Evolutionary conservation across 2,888 invertebrate genomes (phyloP).

Genomic region (Eugnorisma glareosa): DNA sequence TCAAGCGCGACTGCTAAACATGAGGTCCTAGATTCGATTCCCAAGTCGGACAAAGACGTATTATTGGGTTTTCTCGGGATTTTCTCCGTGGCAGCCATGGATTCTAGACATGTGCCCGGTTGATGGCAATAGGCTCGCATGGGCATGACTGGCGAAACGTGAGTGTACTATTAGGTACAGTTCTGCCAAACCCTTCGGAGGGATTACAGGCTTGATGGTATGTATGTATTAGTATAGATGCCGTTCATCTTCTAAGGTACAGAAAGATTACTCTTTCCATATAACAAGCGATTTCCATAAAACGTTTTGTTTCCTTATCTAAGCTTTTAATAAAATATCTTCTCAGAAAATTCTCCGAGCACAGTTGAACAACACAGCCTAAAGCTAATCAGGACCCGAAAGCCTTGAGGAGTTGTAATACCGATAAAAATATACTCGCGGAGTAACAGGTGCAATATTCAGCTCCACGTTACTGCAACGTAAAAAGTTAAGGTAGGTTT

Average conservation of each 20-base stretch:
- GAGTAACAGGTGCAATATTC: constrained; percentile 61
- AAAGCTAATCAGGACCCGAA: constrained; percentile 56
- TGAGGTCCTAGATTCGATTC: background rate
- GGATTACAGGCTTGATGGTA: background rate
- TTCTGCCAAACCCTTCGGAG: background rate
- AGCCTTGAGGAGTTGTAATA: constrained; percentile 54
- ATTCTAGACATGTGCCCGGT: background rate
- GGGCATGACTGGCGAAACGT: background rate
- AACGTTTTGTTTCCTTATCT: constrained; percentile 11
- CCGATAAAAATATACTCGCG: constrained; percentile 60
- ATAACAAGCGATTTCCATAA: background rate
- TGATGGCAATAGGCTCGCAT: background rate
- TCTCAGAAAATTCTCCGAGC: constrained; percentile 13
- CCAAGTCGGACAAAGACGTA: background rate
- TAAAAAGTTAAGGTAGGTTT: background rate
- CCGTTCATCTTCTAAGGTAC: background rate
- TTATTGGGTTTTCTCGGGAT: background rate
- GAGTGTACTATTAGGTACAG: background rate
- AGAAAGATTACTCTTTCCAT: background rate
- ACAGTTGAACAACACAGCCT: constrained; percentile 31
- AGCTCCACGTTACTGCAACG: constrained; percentile 20
- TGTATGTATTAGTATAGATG: background rate
- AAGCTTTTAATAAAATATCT: constrained; percentile 33
- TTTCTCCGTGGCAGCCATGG: background rate
- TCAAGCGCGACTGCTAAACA: background rate